Percentiles rank a stretch among this genome's conserved stretches.
These are phyloP conservation scores for Euschistus heros DNA, from an alignment of 1,140 invertebrate species.

Conservation along the genomic window DNA sequence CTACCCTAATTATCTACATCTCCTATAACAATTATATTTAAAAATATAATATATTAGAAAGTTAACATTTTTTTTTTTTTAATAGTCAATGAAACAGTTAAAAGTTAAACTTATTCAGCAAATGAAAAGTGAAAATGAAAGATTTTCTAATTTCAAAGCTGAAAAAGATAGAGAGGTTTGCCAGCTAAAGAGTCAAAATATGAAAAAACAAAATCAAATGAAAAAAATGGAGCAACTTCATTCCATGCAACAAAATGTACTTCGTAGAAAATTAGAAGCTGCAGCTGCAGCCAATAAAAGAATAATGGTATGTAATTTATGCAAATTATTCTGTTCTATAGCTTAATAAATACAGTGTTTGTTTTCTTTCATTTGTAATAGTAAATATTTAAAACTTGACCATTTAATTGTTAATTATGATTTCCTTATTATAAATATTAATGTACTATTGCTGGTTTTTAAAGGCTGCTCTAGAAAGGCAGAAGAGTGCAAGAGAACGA, in stretches of 20 bases:
- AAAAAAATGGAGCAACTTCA: conserved; percentile 63
- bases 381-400: too few relatives aligned
- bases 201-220: conserved; percentile 68
- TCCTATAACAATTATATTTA: too few relatives aligned
- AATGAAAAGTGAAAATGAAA: conserved; percentile 74
- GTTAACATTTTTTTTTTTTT: conserved; percentile 8
- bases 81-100: conserved; percentile 55
- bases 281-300: conserved; percentile 70
- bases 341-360: neutral
- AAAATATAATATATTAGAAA: neutral
- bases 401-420: neutral
- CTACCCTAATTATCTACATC: too few relatives aligned
- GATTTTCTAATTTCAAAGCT: conserved; percentile 67
- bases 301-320: conserved; percentile 39
- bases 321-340: neutral
- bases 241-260: conserved; percentile 67
- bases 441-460: conserved; percentile 14
- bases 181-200: conserved; percentile 65
- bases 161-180: conserved; percentile 68
- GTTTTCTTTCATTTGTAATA: neutral
- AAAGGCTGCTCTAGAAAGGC: conserved; percentile 40
- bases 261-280: conserved; percentile 75
- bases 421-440: neutral
- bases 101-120: conserved; percentile 72
- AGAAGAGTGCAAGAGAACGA: conserved; percentile 39